Percentiles rank a stretch among this genome's conserved stretches.
Evolutionary conservation across 2,113 vertebrate genomes (phyloP).

Genomic region (Notarius lentiginosus): DNA sequence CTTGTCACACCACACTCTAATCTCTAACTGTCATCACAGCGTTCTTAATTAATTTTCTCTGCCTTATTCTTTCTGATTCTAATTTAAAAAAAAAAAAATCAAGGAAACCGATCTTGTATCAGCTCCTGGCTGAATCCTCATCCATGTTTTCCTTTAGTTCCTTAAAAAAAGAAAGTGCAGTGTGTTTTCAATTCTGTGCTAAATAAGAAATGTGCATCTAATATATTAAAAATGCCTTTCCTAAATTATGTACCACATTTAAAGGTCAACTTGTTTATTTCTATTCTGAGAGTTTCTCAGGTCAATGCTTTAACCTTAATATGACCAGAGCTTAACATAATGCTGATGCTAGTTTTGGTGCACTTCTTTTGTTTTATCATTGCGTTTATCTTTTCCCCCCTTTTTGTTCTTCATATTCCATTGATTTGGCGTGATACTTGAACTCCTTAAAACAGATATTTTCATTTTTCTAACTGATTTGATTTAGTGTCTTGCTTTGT

Average conservation of each 20-base stretch:
- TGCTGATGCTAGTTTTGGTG: not conserved
- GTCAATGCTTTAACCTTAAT: conserved; percentile 15
- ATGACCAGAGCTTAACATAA: not conserved
- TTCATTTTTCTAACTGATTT: not conserved
- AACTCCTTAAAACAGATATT: not conserved
- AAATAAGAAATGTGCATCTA: not conserved
- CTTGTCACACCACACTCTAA: not conserved
- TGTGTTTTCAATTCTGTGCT: not conserved
- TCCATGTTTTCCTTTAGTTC: no score
- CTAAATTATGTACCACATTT: not conserved
- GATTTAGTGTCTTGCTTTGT: not conserved
- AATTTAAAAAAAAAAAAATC: not conserved
- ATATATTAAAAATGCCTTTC: not conserved
- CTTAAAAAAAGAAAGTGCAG: not conserved
- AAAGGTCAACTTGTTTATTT: conserved; percentile 18
- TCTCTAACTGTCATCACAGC: conserved; percentile 1
- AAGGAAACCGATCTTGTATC: not conserved
- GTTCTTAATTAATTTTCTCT: not conserved
- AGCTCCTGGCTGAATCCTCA: not conserved
- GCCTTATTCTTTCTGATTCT: no score
- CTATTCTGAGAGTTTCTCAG: not conserved
- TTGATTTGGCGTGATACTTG: not conserved
- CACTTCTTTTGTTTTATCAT: not conserved
- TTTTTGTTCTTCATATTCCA: not conserved
- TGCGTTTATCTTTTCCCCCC: not conserved